phyloP scores from a whole-genome alignment of 2,113 vertebrate species.

The Amia ocellicauda region DNA sequence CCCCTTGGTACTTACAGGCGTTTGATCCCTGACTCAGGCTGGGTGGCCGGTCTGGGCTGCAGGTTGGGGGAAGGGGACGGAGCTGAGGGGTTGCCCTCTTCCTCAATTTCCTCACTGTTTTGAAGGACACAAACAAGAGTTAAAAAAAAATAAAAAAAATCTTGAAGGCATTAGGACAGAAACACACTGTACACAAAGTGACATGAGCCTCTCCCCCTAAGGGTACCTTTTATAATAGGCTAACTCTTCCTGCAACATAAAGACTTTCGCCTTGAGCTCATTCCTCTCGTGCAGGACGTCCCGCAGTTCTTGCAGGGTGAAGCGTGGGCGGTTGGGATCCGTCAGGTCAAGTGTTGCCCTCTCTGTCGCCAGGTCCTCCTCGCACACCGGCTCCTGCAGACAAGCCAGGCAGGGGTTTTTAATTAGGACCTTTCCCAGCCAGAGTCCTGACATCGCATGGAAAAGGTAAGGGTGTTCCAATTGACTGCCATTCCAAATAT shows the following conservation, averaged over 20 bases:
- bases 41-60: conserved; percentile 59
- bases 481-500: background rate
- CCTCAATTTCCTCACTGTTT: conserved; percentile 84
- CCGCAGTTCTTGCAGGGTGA: conserved; percentile 87
- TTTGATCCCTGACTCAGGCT: conserved; percentile 86
- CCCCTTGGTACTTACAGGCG: conserved; percentile 75
- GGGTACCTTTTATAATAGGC: conserved; percentile 83
- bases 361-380: conserved; percentile 68
- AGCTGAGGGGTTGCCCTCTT: conserved; percentile 63
- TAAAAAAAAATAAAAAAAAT: background rate
- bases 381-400: conserved; percentile 64
- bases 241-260: conserved; percentile 86
- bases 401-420: conserved; percentile 41
- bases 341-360: conserved; percentile 70
- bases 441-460: no score
- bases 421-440: no score
- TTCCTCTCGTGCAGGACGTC: conserved; percentile 90
- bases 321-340: conserved; percentile 87
- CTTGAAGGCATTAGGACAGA: background rate
- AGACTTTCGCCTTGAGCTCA: conserved; percentile 87
- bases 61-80: conserved; percentile 64
- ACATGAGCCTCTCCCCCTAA: background rate
- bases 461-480: no score
- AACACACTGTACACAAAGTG: background rate
- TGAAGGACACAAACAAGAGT: conserved; percentile 20